phyloP scores from a whole-genome alignment of 2,797 vertebrate genomes.

The Dryobates pubescens region DNA sequence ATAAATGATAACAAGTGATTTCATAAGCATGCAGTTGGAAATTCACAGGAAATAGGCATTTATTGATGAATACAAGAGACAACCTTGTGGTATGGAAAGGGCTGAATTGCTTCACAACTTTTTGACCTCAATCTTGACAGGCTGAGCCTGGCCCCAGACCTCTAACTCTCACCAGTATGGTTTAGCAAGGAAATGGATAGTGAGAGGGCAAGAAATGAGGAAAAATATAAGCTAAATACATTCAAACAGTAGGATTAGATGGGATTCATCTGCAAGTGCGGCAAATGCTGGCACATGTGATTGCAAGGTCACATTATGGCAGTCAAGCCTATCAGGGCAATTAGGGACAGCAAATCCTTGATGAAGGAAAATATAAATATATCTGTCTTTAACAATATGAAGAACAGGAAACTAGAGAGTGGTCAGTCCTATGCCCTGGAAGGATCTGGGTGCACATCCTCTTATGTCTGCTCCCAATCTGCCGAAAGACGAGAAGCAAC shows the following conservation, averaged over 20 bases:
- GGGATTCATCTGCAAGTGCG: not conserved
- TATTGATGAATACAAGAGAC: not conserved
- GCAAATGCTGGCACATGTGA: not conserved
- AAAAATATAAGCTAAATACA: not conserved
- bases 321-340: not conserved
- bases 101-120: not conserved
- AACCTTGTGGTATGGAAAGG: not conserved
- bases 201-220: not conserved
- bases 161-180: not conserved
- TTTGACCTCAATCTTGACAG: not conserved
- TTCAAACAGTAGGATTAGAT: not conserved
- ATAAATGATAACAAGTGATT: not conserved
- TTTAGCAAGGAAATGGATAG: not conserved
- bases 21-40: not conserved
- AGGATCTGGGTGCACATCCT: not conserved
- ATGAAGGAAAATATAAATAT: not conserved
- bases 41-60: not conserved
- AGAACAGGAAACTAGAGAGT: not conserved
- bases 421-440: not conserved
- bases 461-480: not conserved
- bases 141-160: not conserved
- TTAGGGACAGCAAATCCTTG: not conserved
- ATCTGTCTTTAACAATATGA: not conserved
- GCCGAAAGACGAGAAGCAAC: not conserved
- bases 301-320: not conserved